Evolutionary conservation across 2,888 invertebrate genomes (phyloP), one percentile per base, ranked within the genome.

Genomic region (Choreutis nemorana): DNA sequence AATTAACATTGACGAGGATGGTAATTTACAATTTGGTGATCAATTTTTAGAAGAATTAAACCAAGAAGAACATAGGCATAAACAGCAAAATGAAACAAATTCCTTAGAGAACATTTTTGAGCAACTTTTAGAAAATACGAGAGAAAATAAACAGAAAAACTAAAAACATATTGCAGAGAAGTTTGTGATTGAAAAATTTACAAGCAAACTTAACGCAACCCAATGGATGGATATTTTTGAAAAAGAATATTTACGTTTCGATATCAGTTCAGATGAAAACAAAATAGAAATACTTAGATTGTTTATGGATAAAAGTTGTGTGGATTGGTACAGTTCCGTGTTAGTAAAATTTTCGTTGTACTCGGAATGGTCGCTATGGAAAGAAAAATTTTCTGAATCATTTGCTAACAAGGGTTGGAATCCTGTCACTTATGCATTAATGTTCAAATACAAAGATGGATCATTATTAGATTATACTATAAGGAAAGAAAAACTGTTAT

Each of bases 201-300:
- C 20, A 22, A 30, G 35, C 4, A 49, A 37, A 39, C 42, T 26
- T 22, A 46, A 33, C 39, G 42, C 37, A 14, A 10, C 7, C 2
- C 44, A 46, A 5, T 50, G 49, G 49, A 45, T 50, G 2, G 34
- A 41, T 1, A 15, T 24, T n/a, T 51, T 50, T 40, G 44, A 54
- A 33, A 44, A 32, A 20, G 48, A 49, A 40, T 50, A 48, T 35
- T 9, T 2, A 24, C 24, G 48, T 0, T 43, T 45, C 11, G 31
- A 37, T n/a, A 32, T 50, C 4, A 7, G 8, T 21, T 15, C 30
- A 31, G 43, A 50, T 23, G 30, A 30, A 27, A 25, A 39, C 13
- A 48, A 45, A 42, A 47, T 45, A 36, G 40, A 48, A 40, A 35
- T 41, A 22, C 5, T 48, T 0, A 38, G 35, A 35, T 32, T 39